Evolutionary conservation across 2,797 vertebrate genomes (phyloP), one percentile per base, ranked within the genome.

Genomic region (Paedocypris micromegethes): DNA sequence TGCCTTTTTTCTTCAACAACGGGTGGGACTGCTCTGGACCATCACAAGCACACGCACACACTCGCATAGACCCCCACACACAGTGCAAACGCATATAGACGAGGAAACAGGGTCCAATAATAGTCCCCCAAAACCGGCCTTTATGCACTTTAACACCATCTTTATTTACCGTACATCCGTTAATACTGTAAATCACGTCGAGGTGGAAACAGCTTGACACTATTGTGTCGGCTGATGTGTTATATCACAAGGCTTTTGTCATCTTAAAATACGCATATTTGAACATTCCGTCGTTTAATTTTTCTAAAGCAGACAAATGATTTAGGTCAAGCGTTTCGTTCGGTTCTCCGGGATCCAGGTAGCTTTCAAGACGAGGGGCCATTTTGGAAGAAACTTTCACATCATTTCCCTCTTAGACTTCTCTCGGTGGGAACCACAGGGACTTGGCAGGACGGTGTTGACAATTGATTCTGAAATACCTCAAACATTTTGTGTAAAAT

Each of bases 381-480:
- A 64, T 56, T 55, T 52, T 37, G 39, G 6, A 52, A 9, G n/a
- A 48, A n/a, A 5, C 51, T 48, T 38, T 37, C 5, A 47, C 23
- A 72, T 47, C 45, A 43, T 72, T 66, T 55, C 64, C 70, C 58
- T 75, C 46, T 58, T 61, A 46, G 39, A 48, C 76, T 77, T 78
- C 87, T 88, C 90, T 88, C 85, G 79, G 23, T 80, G 87, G 87
- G 84, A 84, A 85, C 83, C 83, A 81, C 81, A 77, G 78, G 84
- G 88, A 91, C 84, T 80, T 65, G 87, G 90, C 88, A 93, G 94
- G 94, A 88, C 58, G 84, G 87, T 96, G 87, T 94, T 94, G 92
- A 96, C 93, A 97, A 96, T 97, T 94, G 92, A 96, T 95, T 96
- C 95, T 95, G 92, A 98, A 97, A 98, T 98, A 98, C 96, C 95